phyloP scores from a whole-genome alignment of 2,888 invertebrate genomes.

The Elmis aenea region DNA sequence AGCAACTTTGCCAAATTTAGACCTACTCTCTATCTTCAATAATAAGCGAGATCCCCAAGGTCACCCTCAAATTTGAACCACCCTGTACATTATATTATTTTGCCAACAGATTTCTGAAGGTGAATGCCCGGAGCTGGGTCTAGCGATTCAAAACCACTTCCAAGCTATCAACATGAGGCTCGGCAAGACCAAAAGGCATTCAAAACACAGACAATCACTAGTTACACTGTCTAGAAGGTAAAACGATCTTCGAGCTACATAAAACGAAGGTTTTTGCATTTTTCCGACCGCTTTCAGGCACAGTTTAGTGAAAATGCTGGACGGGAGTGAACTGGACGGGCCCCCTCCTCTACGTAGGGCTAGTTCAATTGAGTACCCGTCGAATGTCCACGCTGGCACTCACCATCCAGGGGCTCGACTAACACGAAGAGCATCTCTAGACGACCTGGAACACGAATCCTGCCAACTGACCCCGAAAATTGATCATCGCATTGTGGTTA shows the following conservation, averaged over 20 bases:
- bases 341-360: slow-evolving; percentile 64
- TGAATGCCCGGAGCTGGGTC: slow-evolving; percentile 77
- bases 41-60: too few species aligned
- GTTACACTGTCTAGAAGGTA: slow-evolving; percentile 75
- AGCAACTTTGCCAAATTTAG: too few species aligned
- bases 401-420: slow-evolving; percentile 47
- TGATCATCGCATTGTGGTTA: slow-evolving; percentile 74
- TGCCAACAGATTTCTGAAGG: slow-evolving; percentile 69
- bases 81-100: slow-evolving; percentile 10
- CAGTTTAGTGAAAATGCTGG: slow-evolving; percentile 74
- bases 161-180: slow-evolving; percentile 76
- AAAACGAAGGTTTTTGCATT: not conserved
- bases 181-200: slow-evolving; percentile 64
- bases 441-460: slow-evolving; percentile 76
- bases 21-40: too few species aligned
- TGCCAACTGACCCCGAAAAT: slow-evolving; percentile 76
- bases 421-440: slow-evolving; percentile 68
- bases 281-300: slow-evolving; percentile 50
- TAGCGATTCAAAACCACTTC: slow-evolving; percentile 86
- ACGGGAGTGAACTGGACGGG: slow-evolving; percentile 63
- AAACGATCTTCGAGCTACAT: slow-evolving; percentile 10
- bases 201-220: slow-evolving; percentile 80
- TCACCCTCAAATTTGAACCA: too few species aligned
- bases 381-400: slow-evolving; percentile 29
- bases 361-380: slow-evolving; percentile 38